Conservation (phyloP, 2,888 invertebrate species). For the Oxystoma pomonae region DNA sequence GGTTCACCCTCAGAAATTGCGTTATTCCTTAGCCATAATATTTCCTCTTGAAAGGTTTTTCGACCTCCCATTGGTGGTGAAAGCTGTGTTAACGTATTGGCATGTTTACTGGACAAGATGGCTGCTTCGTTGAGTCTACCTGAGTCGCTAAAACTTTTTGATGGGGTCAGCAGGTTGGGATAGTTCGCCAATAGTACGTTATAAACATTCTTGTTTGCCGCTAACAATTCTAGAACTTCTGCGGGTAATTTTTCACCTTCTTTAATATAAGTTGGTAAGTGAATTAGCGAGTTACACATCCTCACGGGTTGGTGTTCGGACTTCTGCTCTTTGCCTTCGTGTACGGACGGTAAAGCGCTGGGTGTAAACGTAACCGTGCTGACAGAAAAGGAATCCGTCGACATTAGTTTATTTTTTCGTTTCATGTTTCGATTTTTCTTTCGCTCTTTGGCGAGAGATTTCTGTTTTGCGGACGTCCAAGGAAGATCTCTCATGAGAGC, state of each 20-base stretch:
- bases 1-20: slow-evolving; percentile 41
- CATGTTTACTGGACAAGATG: slow-evolving; percentile 38
- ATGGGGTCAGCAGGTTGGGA: slow-evolving; percentile 67
- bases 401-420: slow-evolving; percentile 53
- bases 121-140: slow-evolving; percentile 51
- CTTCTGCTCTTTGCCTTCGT: slow-evolving; percentile 42
- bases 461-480: slow-evolving; percentile 61
- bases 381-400: slow-evolving; percentile 67
- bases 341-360: slow-evolving; percentile 52
- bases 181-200: slow-evolving; percentile 71
- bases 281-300: slow-evolving; percentile 75
- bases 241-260: slow-evolving; percentile 73
- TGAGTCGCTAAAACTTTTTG: slow-evolving; percentile 69
- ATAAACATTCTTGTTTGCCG: slow-evolving; percentile 65
- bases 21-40: slow-evolving; percentile 54
- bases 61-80: slow-evolving; percentile 38
- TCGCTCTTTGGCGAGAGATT: slow-evolving; percentile 60
- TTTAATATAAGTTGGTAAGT: slow-evolving; percentile 78
- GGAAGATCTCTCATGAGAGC: slow-evolving; percentile 74
- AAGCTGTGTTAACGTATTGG: slow-evolving; percentile 41
- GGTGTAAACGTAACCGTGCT: slow-evolving; percentile 65
- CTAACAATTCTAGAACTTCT: slow-evolving; percentile 70
- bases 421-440: slow-evolving; percentile 58
- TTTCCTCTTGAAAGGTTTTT: slow-evolving; percentile 39
- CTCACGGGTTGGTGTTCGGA: slow-evolving; percentile 46